These are phyloP conservation scores for Drosophila fulvimacula DNA, from an alignment of 2,888 invertebrate genomes.

Conservation along the genomic window DNA sequence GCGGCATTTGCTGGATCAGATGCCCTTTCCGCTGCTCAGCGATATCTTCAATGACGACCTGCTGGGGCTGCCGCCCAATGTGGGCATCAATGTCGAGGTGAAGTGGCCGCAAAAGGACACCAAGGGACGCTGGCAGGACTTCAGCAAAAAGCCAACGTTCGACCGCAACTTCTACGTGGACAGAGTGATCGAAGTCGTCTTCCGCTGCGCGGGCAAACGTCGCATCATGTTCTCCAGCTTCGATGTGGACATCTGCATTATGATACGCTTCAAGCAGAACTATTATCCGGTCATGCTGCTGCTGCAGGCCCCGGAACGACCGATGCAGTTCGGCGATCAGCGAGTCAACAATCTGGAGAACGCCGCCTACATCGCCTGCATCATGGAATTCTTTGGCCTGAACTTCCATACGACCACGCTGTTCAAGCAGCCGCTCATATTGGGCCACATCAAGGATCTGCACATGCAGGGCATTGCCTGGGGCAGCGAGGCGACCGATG, in stretches of 20 bases:
- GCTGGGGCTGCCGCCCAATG: slow-evolving; percentile 85
- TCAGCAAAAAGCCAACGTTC: slow-evolving; percentile 88
- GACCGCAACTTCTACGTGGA: slow-evolving; percentile 97
- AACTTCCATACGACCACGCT: slow-evolving; percentile 95
- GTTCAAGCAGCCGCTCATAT: slow-evolving; percentile 88
- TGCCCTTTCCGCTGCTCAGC: slow-evolving; percentile 96
- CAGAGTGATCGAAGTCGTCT: slow-evolving; percentile 86
- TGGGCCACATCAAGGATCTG: slow-evolving; percentile 29
- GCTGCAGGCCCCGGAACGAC: slow-evolving; percentile 88
- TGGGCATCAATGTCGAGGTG: slow-evolving; percentile 97
- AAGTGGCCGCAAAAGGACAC: slow-evolving; percentile 96
- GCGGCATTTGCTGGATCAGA: slow-evolving; percentile 89
- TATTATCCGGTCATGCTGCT: slow-evolving; percentile 97
- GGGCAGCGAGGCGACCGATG: slow-evolving; percentile 26
- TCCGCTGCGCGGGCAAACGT: slow-evolving; percentile 89
- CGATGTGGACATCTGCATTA: slow-evolving; percentile 96
- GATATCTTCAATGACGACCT: slow-evolving; percentile 92
- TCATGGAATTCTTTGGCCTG: slow-evolving; percentile 93
- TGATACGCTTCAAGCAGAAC: slow-evolving; percentile 97
- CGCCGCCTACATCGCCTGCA: slow-evolving; percentile 91
- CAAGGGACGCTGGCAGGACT: slow-evolving; percentile 92
- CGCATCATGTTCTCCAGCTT: slow-evolving; percentile 96
- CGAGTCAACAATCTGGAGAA: slow-evolving; percentile 90
- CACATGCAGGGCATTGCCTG: slow-evolving; percentile 37
- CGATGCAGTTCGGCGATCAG: slow-evolving; percentile 92